Evolutionary conservation across 2,888 invertebrate genomes (phyloP).

Genomic region (Acleris emargana): DNA sequence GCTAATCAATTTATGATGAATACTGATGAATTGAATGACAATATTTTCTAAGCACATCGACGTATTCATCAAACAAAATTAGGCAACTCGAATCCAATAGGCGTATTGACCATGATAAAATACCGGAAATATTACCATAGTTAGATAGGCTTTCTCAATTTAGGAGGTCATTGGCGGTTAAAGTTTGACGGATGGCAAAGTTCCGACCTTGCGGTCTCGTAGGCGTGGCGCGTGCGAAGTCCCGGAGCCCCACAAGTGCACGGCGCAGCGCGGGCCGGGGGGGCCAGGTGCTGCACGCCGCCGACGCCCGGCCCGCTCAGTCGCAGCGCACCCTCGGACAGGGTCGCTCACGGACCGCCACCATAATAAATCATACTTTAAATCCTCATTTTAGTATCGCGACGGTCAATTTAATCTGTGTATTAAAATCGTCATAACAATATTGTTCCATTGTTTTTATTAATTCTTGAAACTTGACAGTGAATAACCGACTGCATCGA

Average conservation of each 20-base stretch:
- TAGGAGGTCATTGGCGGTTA: slow-evolving; percentile 41
- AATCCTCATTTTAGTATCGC: too few relatives aligned
- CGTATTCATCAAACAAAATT: slow-evolving; percentile 8
- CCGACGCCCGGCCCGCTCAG: slow-evolving; percentile 58
- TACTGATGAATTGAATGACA: slow-evolving; percentile 4
- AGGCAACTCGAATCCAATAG: too few relatives aligned
- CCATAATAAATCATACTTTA: not conserved
- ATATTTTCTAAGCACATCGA: slow-evolving; percentile 3
- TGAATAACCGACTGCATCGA: not conserved
- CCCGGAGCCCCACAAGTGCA: slow-evolving; percentile 78
- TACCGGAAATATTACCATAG: not conserved
- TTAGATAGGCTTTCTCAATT: slow-evolving; percentile 5
- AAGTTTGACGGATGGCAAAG: slow-evolving; percentile 44
- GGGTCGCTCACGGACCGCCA: slow-evolving; percentile 43
- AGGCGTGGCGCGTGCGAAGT: slow-evolving; percentile 64
- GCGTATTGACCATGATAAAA: too few relatives aligned
- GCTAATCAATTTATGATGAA: too few relatives aligned
- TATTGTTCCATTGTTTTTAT: not conserved
- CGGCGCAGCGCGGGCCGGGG: slow-evolving; percentile 45
- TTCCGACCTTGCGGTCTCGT: slow-evolving; percentile 46
- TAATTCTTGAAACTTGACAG: not conserved
- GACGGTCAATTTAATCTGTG: too few relatives aligned
- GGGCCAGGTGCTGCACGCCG: slow-evolving; percentile 69
- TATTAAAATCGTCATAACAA: too few relatives aligned
- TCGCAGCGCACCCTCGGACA: slow-evolving; percentile 50